phyloP scores from a whole-genome alignment of 2,888 invertebrate genomes.

The Deilephila porcellus region DNA sequence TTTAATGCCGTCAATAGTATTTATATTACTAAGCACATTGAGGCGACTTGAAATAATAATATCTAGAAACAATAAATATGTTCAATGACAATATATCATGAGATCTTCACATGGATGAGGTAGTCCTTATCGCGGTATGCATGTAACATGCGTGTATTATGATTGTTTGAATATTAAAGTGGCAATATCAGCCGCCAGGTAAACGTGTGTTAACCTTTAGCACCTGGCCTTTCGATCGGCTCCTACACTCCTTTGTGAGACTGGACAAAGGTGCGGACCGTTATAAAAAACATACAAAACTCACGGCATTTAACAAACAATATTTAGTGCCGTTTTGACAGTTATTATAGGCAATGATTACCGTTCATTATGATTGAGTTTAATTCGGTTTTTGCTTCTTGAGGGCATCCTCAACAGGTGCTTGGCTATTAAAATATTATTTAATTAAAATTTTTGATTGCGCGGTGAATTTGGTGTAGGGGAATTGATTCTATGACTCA shows the following conservation, averaged over 20 bases:
- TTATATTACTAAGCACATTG: too few species aligned
- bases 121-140: not conserved
- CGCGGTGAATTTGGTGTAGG: not conserved
- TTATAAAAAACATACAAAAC: conserved; percentile 72
- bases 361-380: conserved; percentile 71
- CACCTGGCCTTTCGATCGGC: conserved; percentile 67
- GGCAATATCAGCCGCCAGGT: conserved; percentile 47
- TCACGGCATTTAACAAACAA: conserved; percentile 82
- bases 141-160: conserved; percentile 34
- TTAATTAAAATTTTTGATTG: conserved; percentile 7
- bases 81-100: too few species aligned
- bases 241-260: conserved; percentile 62
- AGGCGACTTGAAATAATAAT: too few species aligned
- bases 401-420: conserved; percentile 71
- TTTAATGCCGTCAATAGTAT: too few species aligned
- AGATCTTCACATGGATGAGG: not conserved
- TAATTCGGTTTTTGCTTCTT: conserved; percentile 66
- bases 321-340: conserved; percentile 83
- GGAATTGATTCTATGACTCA: not conserved
- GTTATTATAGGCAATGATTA: conserved; percentile 82
- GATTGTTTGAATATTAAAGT: conserved; percentile 59
- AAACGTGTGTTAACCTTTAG: conserved; percentile 64
- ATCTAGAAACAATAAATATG: too few species aligned
- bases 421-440: conserved; percentile 41
- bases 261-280: conserved; percentile 76